A percentile compares a stretch with the other conserved stretches of the same genome.
These are phyloP conservation scores for Riptortus pedestris DNA, from an alignment of 1,140 invertebrate species.

Conservation along the genomic window DNA sequence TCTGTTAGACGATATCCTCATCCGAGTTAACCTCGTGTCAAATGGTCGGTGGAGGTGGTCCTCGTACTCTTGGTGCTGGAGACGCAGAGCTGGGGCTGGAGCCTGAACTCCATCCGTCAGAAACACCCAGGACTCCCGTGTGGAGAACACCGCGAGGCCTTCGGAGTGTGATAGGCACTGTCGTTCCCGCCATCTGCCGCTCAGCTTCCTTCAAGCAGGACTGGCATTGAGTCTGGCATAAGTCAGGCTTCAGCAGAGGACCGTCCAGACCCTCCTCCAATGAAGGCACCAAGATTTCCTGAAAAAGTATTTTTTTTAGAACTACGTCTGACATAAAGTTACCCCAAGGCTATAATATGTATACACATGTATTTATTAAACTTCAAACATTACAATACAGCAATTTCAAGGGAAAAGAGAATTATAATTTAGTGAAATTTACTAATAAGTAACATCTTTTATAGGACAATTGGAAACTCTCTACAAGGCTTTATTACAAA, in stretches of 20 bases:
- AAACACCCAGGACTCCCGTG: constrained; percentile 16
- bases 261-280: constrained; percentile 16
- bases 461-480: no score
- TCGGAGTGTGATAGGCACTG: constrained; percentile 19
- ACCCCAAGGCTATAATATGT: no score
- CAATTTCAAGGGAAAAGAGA: no score
- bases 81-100: constrained; percentile 21
- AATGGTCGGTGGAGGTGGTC: constrained; percentile 20
- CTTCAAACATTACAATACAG: no score
- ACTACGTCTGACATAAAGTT: no score
- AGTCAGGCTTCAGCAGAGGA: constrained; percentile 18
- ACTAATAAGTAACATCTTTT: no score
- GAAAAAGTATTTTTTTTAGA: no score
- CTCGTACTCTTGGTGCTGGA: constrained; percentile 11
- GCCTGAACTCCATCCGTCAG: constrained; percentile 19
- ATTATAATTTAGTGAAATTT: no score
- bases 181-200: constrained; percentile 20
- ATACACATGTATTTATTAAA: no score
- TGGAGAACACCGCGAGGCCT: constrained; percentile 21
- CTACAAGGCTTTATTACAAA: no score
- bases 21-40: constrained; percentile 29
- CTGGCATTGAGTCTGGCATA: constrained; percentile 21
- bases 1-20: constrained; percentile 28
- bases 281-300: constrained; percentile 7
- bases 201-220: constrained; percentile 24